A percentile compares a stretch with the other conserved stretches of the same genome.
phyloP scores from a whole-genome alignment of 2,113 vertebrate genomes.

The Menidia beryllina region DNA sequence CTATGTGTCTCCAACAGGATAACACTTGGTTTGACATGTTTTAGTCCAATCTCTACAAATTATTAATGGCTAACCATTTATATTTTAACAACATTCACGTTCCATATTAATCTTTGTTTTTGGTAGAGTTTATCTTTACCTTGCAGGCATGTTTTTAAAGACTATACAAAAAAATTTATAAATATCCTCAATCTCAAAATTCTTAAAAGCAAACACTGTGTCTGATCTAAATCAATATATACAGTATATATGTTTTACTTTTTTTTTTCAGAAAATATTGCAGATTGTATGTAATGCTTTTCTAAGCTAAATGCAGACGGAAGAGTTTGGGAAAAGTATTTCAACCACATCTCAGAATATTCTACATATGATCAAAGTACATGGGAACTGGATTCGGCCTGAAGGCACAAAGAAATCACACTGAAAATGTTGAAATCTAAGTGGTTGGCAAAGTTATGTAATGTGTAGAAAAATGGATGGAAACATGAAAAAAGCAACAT shows the following conservation, averaged over 20 bases:
- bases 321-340: background rate
- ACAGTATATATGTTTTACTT: background rate
- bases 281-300: background rate
- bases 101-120: background rate
- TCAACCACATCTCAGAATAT: slow-evolving; percentile 7
- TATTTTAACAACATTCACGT: slow-evolving; percentile 7
- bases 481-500: slow-evolving; percentile 51
- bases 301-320: background rate
- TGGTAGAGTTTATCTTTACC: background rate
- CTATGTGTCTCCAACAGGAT: slow-evolving; percentile 47
- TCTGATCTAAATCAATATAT: background rate
- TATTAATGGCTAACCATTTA: background rate
- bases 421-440: background rate
- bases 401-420: slow-evolving; percentile 1
- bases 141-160: background rate
- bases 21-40: slow-evolving; percentile 33
- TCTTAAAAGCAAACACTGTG: background rate
- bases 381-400: background rate
- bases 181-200: background rate
- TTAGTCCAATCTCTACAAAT: slow-evolving; percentile 38
- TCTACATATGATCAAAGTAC: background rate
- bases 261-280: background rate
- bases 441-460: background rate
- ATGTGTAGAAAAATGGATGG: slow-evolving; percentile 49
- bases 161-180: slow-evolving; percentile 1